These are phyloP conservation scores for Nomada ruficornis DNA, from an alignment of 2,888 invertebrate species.

Conservation along the genomic window DNA sequence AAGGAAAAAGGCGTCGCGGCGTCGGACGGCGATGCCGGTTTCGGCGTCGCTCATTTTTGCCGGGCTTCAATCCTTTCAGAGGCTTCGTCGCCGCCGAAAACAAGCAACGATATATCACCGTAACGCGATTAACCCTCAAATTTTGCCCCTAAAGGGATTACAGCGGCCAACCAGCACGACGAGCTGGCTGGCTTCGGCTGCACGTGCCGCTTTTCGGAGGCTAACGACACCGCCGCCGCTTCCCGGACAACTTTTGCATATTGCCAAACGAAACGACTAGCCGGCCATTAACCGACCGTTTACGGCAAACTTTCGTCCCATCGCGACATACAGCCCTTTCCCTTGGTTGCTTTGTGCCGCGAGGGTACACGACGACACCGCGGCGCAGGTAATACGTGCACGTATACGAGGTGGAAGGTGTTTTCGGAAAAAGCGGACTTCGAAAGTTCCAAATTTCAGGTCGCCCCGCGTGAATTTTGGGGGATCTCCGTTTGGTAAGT, in stretches of 20 bases:
- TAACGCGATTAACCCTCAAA: slow-evolving; percentile 71
- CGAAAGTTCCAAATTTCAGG: too few relatives aligned
- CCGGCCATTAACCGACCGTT: slow-evolving; percentile 30
- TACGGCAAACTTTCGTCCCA: slow-evolving; percentile 33
- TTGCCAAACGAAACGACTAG: slow-evolving; percentile 42
- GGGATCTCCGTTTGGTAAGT: too few relatives aligned
- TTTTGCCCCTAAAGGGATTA: slow-evolving; percentile 66
- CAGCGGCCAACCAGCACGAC: slow-evolving; percentile 24
- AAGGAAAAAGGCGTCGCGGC: slow-evolving; percentile 45
- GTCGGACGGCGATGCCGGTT: slow-evolving; percentile 10
- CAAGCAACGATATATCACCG: slow-evolving; percentile 65
- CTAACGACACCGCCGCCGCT: slow-evolving; percentile 43
- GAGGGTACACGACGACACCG: too few relatives aligned
- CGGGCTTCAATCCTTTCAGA: slow-evolving; percentile 72
- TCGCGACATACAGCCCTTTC: not conserved
- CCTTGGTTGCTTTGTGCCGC: too few relatives aligned
- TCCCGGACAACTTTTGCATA: slow-evolving; percentile 47
- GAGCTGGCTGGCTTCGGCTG: slow-evolving; percentile 49
- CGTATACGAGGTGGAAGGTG: too few relatives aligned
- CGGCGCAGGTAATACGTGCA: too few relatives aligned
- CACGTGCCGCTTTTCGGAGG: slow-evolving; percentile 56
- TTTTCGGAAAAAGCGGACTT: too few relatives aligned
- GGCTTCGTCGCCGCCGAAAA: slow-evolving; percentile 70
- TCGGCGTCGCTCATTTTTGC: slow-evolving; percentile 60
- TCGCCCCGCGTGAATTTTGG: too few relatives aligned